Percentiles rank a stretch among this genome's conserved stretches.
These are phyloP conservation scores for Lordiphosa collinella DNA, from an alignment of 1,140 invertebrate genomes.

Conservation along the genomic window DNA sequence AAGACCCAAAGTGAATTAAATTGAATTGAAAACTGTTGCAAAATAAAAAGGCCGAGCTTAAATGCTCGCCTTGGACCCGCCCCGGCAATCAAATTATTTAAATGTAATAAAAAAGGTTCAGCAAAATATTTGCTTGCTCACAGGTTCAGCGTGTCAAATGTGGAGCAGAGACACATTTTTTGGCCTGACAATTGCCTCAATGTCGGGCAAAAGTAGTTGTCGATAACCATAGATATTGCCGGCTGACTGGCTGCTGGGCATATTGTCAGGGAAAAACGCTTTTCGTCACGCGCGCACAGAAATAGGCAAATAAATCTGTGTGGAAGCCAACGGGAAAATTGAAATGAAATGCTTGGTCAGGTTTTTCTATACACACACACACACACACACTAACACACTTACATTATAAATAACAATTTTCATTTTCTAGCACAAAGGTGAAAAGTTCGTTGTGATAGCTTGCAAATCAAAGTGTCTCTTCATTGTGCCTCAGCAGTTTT, in stretches of 20 bases:
- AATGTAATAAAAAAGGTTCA: conserved; percentile 73
- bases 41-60: conserved; percentile 51
- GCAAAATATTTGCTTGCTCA: conserved; percentile 54
- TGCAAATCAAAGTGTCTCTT: conserved; percentile 57
- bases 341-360: conserved; percentile 49
- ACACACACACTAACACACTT: not conserved
- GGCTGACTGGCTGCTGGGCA: conserved; percentile 17
- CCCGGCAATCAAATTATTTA: conserved; percentile 71
- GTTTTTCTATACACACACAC: conserved; percentile 19
- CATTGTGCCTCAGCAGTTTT: conserved; percentile 6
- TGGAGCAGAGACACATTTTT: conserved; percentile 45
- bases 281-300: conserved; percentile 72
- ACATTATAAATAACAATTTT: conserved; percentile 42
- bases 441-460: conserved; percentile 62
- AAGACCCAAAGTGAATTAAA: conserved; percentile 66
- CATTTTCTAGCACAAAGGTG: conserved; percentile 54
- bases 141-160: conserved; percentile 49
- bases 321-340: conserved; percentile 45
- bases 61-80: conserved; percentile 36
- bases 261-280: conserved; percentile 50
- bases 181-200: conserved; percentile 21
- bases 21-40: conserved; percentile 71
- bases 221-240: conserved; percentile 8
- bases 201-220: conserved; percentile 17
- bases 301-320: conserved; percentile 75